Evolutionary conservation across 2,888 invertebrate species (phyloP).

Genomic region (Gryllus longicercus): DNA sequence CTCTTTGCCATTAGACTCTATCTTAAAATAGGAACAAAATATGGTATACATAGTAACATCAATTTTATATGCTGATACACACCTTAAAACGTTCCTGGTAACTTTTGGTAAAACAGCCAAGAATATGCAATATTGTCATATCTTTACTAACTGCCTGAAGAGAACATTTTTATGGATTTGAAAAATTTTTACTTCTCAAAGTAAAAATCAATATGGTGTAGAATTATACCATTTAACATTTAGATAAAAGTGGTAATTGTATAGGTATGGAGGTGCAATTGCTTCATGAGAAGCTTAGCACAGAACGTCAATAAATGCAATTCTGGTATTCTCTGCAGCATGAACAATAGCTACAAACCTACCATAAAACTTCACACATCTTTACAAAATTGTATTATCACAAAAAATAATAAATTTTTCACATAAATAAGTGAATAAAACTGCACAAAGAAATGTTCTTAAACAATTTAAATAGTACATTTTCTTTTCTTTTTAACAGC

Average conservation of each 20-base stretch:
- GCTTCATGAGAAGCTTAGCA: no score
- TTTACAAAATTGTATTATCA: not conserved
- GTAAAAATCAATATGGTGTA: no score
- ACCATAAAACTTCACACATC: not conserved
- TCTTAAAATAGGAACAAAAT: not conserved
- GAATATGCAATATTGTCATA: not conserved
- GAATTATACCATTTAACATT: no score
- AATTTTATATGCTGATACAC: not conserved
- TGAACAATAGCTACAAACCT: not conserved
- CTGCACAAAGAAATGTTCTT: no score
- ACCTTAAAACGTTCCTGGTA: not conserved
- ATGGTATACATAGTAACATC: not conserved
- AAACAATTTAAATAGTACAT: no score
- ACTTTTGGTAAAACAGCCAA: not conserved
- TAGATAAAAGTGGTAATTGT: no score
- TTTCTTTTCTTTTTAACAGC: no score
- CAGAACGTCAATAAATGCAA: not conserved
- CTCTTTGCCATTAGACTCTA: not conserved
- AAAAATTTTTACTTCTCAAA: no score
- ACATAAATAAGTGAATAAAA: not conserved
- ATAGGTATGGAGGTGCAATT: no score
- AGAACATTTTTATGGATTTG: not conserved
- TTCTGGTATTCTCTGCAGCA: not conserved
- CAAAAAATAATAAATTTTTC: not conserved
- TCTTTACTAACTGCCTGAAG: not conserved